Evolutionary conservation across 2,113 vertebrate species (phyloP).

Genomic region (Calyptomena viridis): DNA sequence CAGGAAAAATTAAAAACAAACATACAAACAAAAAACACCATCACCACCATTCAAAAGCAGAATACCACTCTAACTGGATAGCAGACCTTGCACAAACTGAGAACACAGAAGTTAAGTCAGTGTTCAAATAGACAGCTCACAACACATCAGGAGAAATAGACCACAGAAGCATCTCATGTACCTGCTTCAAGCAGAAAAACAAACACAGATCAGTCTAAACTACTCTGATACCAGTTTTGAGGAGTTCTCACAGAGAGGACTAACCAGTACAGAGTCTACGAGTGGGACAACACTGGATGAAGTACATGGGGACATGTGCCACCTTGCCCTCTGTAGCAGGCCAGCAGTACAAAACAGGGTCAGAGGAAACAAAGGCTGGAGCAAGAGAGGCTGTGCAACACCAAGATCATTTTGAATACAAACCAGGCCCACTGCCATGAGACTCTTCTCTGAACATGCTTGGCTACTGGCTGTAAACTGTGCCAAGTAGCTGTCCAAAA

Average conservation of each 20-base stretch:
- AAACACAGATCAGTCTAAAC: neutral
- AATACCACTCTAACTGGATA: neutral
- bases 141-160: neutral
- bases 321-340: neutral
- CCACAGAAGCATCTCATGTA: neutral
- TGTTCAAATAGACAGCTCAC: neutral
- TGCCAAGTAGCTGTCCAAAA: neutral
- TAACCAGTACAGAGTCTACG: neutral
- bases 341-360: neutral
- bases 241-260: neutral
- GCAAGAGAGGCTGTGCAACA: neutral
- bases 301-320: neutral
- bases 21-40: neutral
- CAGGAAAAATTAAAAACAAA: neutral
- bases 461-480: neutral
- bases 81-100: neutral
- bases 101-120: neutral
- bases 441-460: neutral
- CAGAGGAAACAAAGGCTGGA: conserved; percentile 34
- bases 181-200: neutral
- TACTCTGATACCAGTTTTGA: neutral
- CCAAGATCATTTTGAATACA: neutral
- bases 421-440: neutral
- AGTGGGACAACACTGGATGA: neutral
- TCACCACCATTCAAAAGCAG: neutral